Evolutionary conservation across 2,888 invertebrate genomes (phyloP).

Genomic region (Prosapia bicincta): DNA sequence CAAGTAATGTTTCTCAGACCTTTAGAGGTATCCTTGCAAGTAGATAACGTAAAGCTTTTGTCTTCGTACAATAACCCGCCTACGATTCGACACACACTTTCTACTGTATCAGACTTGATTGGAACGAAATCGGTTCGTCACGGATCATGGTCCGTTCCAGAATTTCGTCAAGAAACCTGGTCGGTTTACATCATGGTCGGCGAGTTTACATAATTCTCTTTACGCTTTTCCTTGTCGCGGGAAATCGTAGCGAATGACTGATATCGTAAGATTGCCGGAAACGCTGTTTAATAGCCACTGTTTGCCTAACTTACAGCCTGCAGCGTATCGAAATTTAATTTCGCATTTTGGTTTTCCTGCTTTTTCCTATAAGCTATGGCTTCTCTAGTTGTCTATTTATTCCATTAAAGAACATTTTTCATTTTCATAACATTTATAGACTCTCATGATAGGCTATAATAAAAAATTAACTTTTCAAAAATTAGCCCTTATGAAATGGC

Average conservation of each 20-base stretch:
- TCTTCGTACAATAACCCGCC: conserved; percentile 7
- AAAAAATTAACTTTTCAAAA: too few relatives aligned
- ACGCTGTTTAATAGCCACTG: neutral
- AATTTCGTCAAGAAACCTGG: neutral
- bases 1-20: too few relatives aligned
- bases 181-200: neutral
- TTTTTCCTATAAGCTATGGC: too few relatives aligned
- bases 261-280: neutral
- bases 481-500: too few relatives aligned
- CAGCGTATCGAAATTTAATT: neutral
- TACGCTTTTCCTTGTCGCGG: neutral
- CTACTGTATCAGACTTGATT: conserved; percentile 13
- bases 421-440: too few relatives aligned
- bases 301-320: neutral
- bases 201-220: neutral
- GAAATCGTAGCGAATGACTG: neutral
- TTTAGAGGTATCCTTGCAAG: too few relatives aligned
- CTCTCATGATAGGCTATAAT: too few relatives aligned
- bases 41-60: too few relatives aligned
- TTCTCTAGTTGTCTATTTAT: too few relatives aligned
- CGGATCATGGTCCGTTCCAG: neutral
- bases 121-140: conserved; percentile 12
- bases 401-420: too few relatives aligned
- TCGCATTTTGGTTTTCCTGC: neutral
- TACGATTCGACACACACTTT: conserved; percentile 26